Percentiles rank a stretch among this genome's conserved stretches.
Conservation (phyloP, 2,797 vertebrate species). For the Otus scops region DNA sequence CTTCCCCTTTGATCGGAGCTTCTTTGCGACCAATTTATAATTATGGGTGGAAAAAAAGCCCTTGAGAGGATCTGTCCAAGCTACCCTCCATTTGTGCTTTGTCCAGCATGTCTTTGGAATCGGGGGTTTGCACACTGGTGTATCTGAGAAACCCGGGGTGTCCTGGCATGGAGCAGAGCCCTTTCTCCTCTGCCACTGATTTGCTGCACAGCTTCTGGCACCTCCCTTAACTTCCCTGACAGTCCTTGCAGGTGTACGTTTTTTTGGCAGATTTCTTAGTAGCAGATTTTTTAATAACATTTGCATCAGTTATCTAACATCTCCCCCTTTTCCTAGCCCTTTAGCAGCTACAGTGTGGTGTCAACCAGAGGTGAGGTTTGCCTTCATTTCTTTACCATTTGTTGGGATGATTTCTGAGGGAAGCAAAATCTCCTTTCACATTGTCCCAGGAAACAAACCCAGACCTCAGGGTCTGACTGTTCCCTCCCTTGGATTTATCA, state of each 20-base stretch:
- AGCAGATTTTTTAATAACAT: not conserved
- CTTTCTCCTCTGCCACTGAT: not conserved
- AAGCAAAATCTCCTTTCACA: not conserved
- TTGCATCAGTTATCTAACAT: not conserved
- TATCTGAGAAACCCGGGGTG: not conserved
- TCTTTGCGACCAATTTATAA: not conserved
- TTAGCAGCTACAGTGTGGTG: not conserved
- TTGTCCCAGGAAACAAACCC: not conserved
- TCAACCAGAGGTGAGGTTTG: not conserved
- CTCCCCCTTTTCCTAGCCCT: not conserved
- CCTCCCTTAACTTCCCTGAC: not conserved
- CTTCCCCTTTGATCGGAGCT: fast-evolving
- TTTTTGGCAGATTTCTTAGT: not conserved
- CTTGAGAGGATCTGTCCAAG: not conserved
- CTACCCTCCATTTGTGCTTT: not conserved
- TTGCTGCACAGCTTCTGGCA: not conserved
- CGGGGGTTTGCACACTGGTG: not conserved
- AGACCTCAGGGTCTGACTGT: not conserved
- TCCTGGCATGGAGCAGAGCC: not conserved
- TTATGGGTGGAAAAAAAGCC: not conserved
- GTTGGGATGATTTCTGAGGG: not conserved
- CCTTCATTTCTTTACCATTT: fast-evolving
- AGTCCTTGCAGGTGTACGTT: not conserved
- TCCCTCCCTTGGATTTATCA: not conserved
- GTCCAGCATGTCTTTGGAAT: not conserved